A percentile compares a stretch with the other conserved stretches of the same genome.
Conservation (phyloP, 2,888 invertebrate genomes). For the Uropetala carovei region DNA sequence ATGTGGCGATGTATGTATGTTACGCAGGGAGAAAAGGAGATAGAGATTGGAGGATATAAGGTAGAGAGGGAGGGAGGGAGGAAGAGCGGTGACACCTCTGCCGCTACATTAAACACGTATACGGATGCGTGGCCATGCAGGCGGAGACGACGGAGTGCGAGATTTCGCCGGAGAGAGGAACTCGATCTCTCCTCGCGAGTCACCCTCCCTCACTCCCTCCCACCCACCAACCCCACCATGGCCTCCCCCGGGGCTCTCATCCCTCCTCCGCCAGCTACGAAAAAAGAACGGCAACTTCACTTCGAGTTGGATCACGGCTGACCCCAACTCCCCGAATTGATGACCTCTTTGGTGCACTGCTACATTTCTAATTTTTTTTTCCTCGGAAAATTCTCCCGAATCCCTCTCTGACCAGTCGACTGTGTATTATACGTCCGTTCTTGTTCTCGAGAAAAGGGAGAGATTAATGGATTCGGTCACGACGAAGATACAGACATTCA, state of each 20-base stretch:
- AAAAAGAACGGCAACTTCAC: constrained; percentile 45
- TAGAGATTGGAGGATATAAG: not conserved
- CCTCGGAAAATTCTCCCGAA: constrained; percentile 28
- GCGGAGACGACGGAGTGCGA: not conserved
- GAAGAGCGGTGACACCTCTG: constrained; percentile 61
- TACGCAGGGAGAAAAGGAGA: not conserved
- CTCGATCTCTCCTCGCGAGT: not conserved
- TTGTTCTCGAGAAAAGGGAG: constrained; percentile 4
- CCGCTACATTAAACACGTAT: constrained; percentile 63
- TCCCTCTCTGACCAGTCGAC: constrained; percentile 20
- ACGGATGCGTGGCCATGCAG: constrained; percentile 42
- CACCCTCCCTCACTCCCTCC: not conserved
- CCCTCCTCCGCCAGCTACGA: constrained; percentile 19
- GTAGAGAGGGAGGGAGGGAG: not conserved
- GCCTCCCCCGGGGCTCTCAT: not conserved
- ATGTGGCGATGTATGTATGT: constrained; percentile 33
- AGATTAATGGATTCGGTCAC: constrained; percentile 35
- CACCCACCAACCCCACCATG: not conserved
- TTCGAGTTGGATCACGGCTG: constrained; percentile 35
- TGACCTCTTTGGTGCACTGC: constrained; percentile 61
- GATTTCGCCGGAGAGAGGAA: constrained; percentile 20
- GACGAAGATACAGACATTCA: constrained; percentile 39
- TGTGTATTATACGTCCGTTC: constrained; percentile 46
- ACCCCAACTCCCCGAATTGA: constrained; percentile 59
- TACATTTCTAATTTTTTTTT: constrained; percentile 42